Evolutionary conservation across 1,140 invertebrate species (phyloP).

Genomic region (Cydia amplana): DNA sequence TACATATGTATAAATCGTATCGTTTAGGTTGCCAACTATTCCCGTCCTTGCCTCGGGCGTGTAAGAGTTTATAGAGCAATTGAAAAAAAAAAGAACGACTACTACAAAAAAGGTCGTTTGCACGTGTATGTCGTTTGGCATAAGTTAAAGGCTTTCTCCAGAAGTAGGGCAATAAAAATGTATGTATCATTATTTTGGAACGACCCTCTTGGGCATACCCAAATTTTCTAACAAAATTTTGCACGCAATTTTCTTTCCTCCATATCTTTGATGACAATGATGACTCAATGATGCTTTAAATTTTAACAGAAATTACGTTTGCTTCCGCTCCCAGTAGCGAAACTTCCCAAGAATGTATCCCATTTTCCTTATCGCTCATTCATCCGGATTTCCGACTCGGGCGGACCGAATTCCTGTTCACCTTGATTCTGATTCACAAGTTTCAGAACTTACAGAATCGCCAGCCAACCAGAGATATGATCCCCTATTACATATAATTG

Average conservation of each 20-base stretch:
- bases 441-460: not conserved
- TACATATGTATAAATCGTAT: no score
- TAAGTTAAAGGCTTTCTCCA: not conserved
- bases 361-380: conserved; percentile 24
- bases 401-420: conserved; percentile 20
- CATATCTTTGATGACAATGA: not conserved
- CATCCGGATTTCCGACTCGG: conserved; percentile 18
- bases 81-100: no score
- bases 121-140: not conserved
- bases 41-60: no score
- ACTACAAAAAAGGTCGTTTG: not conserved
- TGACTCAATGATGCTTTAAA: not conserved
- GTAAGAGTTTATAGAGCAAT: no score
- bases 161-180: not conserved
- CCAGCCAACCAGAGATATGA: not conserved
- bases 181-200: not conserved
- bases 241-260: not conserved
- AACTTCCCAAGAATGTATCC: conserved; percentile 24
- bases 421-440: not conserved
- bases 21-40: no score
- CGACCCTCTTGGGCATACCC: not conserved
- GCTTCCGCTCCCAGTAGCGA: not conserved
- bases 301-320: not conserved
- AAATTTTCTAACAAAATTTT: not conserved
- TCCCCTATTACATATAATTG: not conserved